Conservation (phyloP, 2,113 vertebrate species). For the Barbus barbus region DNA sequence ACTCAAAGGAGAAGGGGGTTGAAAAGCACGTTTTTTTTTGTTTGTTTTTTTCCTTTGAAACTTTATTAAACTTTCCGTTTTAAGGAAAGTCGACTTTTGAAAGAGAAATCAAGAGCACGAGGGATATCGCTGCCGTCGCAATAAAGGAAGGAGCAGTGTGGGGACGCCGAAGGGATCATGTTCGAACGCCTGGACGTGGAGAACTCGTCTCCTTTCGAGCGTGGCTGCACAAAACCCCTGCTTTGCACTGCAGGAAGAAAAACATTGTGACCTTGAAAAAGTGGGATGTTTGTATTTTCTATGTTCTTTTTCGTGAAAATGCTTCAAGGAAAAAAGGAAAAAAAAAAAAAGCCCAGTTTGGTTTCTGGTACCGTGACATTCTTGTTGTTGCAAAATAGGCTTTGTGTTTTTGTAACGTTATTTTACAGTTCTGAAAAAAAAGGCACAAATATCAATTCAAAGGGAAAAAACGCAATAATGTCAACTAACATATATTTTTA, state of each 20-base stretch:
- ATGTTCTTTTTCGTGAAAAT: conserved; percentile 69
- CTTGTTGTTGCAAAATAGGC: conserved; percentile 76
- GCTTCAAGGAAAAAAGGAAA: conserved; percentile 48
- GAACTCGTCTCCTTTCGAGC: conserved; percentile 68
- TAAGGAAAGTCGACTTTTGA: conserved; percentile 81
- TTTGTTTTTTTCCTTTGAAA: conserved; percentile 72
- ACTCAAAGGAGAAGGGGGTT: conserved; percentile 79
- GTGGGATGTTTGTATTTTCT: conserved; percentile 76
- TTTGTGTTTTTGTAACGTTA: conserved; percentile 69
- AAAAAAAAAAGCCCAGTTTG: conserved; percentile 65
- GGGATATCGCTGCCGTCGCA: conserved; percentile 72
- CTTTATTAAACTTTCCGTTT: conserved; percentile 83
- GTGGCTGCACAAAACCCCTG: conserved; percentile 67
- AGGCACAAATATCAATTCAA: conserved; percentile 80
- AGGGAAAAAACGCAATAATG: conserved; percentile 86
- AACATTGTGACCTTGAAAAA: conserved; percentile 74
- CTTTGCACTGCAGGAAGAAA: conserved; percentile 72
- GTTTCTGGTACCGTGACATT: conserved; percentile 83
- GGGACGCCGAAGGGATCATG: conserved; percentile 65
- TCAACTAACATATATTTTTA: conserved; percentile 84
- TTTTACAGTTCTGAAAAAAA: conserved; percentile 76
- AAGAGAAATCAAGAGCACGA: conserved; percentile 70
- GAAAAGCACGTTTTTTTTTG: conserved; percentile 78
- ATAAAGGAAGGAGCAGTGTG: conserved; percentile 64
- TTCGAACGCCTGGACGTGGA: conserved; percentile 68